Evolutionary conservation across 2,113 vertebrate species (phyloP).

Genomic region (Gavia stellata): DNA sequence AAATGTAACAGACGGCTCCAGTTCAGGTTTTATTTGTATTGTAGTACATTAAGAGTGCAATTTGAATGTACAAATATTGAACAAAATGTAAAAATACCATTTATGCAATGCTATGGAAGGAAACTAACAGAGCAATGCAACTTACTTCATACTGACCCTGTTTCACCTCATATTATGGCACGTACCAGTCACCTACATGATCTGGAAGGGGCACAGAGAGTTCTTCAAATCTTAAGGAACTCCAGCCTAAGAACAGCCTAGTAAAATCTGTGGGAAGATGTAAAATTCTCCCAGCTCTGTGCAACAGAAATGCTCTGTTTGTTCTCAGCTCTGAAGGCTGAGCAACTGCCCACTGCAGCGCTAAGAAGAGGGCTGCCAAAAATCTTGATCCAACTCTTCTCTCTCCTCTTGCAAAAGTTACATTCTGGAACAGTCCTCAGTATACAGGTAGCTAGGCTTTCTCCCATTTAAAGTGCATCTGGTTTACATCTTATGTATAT

Average conservation of each 20-base stretch:
- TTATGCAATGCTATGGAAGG: slow-evolving; percentile 64
- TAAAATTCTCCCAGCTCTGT: slow-evolving; percentile 7
- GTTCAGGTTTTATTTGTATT: slow-evolving; percentile 73
- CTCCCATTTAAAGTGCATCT: slow-evolving; percentile 72
- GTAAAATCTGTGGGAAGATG: slow-evolving; percentile 14
- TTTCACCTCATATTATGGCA: slow-evolving; percentile 60
- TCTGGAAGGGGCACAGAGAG: neutral
- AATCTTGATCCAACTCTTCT: slow-evolving; percentile 24
- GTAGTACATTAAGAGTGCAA: slow-evolving; percentile 70
- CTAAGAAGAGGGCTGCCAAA: neutral
- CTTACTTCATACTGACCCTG: slow-evolving; percentile 56
- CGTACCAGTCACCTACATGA: slow-evolving; percentile 23
- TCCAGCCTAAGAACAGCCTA: slow-evolving; percentile 14
- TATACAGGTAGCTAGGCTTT: slow-evolving; percentile 17
- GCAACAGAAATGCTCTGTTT: slow-evolving; percentile 25
- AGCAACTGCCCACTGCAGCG: slow-evolving; percentile 1
- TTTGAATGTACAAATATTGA: slow-evolving; percentile 71
- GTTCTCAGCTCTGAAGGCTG: slow-evolving; percentile 11
- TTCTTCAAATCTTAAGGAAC: slow-evolving; percentile 20
- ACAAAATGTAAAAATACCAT: slow-evolving; percentile 70
- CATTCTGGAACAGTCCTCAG: slow-evolving; percentile 5
- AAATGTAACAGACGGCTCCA: slow-evolving; percentile 48
- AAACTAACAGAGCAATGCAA: slow-evolving; percentile 52
- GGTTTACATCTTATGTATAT: slow-evolving; percentile 15
- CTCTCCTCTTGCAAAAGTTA: neutral